Evolutionary conservation across 1,140 invertebrate species (phyloP).

Genomic region (Drosophila lini): DNA sequence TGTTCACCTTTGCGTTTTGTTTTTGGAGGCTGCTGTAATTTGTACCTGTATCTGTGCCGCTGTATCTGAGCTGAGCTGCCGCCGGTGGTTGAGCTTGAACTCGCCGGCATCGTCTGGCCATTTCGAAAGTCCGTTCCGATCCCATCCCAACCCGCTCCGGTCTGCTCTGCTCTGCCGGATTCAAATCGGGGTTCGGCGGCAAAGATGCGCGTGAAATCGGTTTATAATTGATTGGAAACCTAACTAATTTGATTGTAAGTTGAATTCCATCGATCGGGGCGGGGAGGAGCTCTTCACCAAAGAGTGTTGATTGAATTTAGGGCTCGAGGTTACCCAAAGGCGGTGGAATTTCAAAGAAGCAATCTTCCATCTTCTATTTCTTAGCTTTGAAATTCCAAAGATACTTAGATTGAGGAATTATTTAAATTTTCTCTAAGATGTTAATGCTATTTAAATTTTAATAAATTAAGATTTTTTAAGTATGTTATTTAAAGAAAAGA

Average conservation of each 20-base stretch:
- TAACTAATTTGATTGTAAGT: conserved; percentile 38
- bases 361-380: background rate
- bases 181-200: conserved; percentile 28
- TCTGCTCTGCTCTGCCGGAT: background rate
- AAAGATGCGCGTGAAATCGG: conserved; percentile 52
- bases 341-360: conserved; percentile 3
- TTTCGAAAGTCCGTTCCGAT: conserved; percentile 69
- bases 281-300: background rate
- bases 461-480: background rate
- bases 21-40: conserved; percentile 68
- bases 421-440: background rate
- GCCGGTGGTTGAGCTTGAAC: conserved; percentile 66
- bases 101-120: conserved; percentile 49
- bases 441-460: background rate
- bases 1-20: conserved; percentile 72
- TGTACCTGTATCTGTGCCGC: conserved; percentile 59
- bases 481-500: background rate
- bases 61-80: conserved; percentile 10
- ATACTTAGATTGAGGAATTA: background rate
- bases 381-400: background rate
- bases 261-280: conserved; percentile 29
- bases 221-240: conserved; percentile 52
- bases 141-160: conserved; percentile 1
- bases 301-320: conserved; percentile 26
- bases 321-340: background rate